A percentile compares a stretch with the other conserved stretches of the same genome.
Evolutionary conservation across 2,113 vertebrate genomes (phyloP).

Genomic region (Lepisosteus oculatus): DNA sequence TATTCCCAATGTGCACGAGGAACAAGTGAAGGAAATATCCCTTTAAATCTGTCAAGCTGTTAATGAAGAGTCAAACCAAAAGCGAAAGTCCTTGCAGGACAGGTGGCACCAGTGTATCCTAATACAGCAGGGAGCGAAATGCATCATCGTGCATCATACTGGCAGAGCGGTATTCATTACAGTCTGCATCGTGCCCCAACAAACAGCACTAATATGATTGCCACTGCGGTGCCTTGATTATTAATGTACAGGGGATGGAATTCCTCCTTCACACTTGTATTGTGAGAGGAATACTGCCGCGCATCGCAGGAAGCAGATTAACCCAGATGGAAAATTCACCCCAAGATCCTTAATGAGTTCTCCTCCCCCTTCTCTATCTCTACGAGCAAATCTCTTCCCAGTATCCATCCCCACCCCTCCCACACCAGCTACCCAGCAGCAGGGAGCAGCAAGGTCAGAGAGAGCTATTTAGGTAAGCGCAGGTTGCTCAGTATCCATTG

Average conservation of each 20-base stretch:
- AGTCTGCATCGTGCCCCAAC: not conserved
- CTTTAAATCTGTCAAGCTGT: too few species aligned
- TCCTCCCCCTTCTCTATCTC: not conserved
- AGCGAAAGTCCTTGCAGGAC: not conserved
- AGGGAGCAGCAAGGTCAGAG: not conserved
- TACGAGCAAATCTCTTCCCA: not conserved
- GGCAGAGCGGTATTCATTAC: not conserved
- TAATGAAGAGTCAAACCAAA: not conserved
- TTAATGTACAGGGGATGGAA: not conserved
- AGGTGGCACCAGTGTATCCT: not conserved
- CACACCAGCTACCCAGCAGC: not conserved
- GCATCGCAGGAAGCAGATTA: not conserved
- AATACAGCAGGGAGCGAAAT: too few species aligned
- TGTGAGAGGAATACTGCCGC: not conserved
- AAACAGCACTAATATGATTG: not conserved
- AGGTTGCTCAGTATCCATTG: slow-evolving; percentile 2
- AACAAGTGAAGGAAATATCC: not conserved
- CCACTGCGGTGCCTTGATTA: not conserved
- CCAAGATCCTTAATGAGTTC: not conserved
- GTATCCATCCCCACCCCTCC: not conserved
- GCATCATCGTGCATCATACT: too few species aligned
- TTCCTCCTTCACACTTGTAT: not conserved
- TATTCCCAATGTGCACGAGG: not conserved
- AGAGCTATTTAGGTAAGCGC: not conserved
- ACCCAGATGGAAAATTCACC: not conserved